These are phyloP conservation scores for Dipus sagitta DNA, from an alignment of 2,797 vertebrate genomes.

Conservation along the genomic window DNA sequence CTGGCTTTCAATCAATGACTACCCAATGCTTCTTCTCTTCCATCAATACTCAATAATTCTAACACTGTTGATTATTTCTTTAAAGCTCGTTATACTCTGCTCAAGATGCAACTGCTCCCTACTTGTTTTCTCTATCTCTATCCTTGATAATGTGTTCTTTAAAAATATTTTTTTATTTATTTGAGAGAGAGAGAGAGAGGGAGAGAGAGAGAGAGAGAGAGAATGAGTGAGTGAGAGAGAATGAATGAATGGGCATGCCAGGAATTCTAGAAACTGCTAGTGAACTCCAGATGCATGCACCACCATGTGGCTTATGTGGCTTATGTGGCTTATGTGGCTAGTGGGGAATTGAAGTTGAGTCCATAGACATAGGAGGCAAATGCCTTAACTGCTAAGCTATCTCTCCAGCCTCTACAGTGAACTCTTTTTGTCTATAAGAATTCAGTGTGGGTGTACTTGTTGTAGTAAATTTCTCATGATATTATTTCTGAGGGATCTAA, in stretches of 20 bases:
- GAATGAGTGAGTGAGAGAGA: too few relatives aligned
- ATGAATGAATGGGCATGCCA: too few relatives aligned
- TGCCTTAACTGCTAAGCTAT: too few relatives aligned
- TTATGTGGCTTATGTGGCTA: too few relatives aligned
- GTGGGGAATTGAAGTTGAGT: too few relatives aligned
- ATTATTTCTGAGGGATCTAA: not conserved
- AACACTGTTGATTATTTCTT: not conserved
- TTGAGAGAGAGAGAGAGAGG: too few relatives aligned
- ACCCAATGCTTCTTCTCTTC: not conserved
- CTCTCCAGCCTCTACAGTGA: not conserved
- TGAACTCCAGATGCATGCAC: too few relatives aligned
- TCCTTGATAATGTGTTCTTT: not conserved
- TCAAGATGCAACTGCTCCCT: not conserved
- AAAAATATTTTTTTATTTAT: too few relatives aligned
- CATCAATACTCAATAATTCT: not conserved
- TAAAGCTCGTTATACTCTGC: not conserved
- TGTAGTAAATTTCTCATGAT: not conserved
- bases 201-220: too few relatives aligned
- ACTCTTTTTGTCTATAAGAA: constrained; percentile 16
- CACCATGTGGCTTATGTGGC: too few relatives aligned
- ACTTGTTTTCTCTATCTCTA: not conserved
- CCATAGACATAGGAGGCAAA: too few relatives aligned
- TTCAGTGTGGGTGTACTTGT: not conserved
- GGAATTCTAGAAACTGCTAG: too few relatives aligned
- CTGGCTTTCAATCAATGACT: not conserved